Percentiles rank a stretch among this genome's conserved stretches.
Conservation (phyloP, 53 echinoderm and acorn worm species). For the Echinarachnius parma region DNA sequence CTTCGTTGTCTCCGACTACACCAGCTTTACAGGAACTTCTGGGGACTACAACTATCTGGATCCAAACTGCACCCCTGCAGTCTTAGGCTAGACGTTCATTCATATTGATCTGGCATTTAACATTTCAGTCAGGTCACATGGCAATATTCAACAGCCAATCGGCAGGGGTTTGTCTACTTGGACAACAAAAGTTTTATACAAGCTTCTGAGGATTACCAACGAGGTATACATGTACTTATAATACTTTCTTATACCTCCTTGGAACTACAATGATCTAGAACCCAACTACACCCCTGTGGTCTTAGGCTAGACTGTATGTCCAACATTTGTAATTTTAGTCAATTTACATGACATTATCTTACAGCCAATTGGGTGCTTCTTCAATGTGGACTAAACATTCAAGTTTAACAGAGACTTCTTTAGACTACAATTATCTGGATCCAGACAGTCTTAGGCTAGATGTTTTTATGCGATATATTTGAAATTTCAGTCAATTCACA, state of each 20-base stretch:
- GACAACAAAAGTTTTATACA: constrained; percentile 84
- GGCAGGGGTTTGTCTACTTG: constrained; percentile 68
- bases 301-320: constrained; percentile 5
- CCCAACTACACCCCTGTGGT: constrained; percentile 81
- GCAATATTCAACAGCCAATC: constrained; percentile 54
- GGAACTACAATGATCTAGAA: constrained; percentile 97
- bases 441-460: constrained; percentile 55
- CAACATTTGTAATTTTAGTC: no score
- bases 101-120: no score
- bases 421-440: constrained; percentile 96
- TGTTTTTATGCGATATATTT: no score
- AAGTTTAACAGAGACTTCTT: constrained; percentile 64
- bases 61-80: constrained; percentile 80
- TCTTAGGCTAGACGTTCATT: constrained; percentile 11
- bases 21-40: constrained; percentile 66
- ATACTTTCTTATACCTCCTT: no score
- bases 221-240: no score
- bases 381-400: constrained; percentile 90
- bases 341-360: no score
- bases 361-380: no score
- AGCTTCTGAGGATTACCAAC: constrained; percentile 57
- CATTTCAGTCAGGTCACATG: no score
- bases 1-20: constrained; percentile 91
- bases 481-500: no score
- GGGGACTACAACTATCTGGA: constrained; percentile 98